Evolutionary conservation across 1,140 invertebrate genomes (phyloP).

Genomic region (Temnothorax nylanderi): DNA sequence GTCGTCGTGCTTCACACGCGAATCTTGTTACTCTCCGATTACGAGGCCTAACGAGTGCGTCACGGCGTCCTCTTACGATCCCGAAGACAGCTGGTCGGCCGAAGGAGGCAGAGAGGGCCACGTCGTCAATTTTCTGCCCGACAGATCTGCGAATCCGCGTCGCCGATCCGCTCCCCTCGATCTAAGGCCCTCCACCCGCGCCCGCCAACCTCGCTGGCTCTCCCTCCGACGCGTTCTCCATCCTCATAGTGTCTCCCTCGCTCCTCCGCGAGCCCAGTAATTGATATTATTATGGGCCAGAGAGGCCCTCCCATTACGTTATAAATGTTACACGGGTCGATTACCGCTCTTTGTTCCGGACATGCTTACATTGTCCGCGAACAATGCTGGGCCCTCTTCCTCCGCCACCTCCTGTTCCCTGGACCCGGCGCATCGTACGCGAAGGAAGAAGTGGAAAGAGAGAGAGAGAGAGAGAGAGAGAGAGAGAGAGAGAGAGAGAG

Average conservation of each 20-base stretch:
- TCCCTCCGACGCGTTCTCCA: conserved; percentile 20
- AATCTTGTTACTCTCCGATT: conserved; percentile 62
- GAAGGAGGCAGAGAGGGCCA: conserved; percentile 52
- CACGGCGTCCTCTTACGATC: conserved; percentile 64
- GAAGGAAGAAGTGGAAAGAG: conserved; percentile 46
- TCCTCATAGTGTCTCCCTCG: conserved; percentile 45
- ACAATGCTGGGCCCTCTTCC: conserved; percentile 72
- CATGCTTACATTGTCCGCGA: conserved; percentile 76
- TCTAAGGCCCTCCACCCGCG: conserved; percentile 58
- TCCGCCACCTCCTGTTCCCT: conserved; percentile 62
- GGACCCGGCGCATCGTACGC: conserved; percentile 55
- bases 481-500: no score
- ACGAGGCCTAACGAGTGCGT: conserved; percentile 70
- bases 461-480: no score
- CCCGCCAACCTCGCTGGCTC: conserved; percentile 5
- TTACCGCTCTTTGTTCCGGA: conserved; percentile 78
- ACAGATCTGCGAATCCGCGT: conserved; percentile 79
- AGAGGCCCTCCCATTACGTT: conserved; percentile 79
- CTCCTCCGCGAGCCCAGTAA: conserved; percentile 68
- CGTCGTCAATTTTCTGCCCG: conserved; percentile 78
- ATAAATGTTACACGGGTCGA: conserved; percentile 81
- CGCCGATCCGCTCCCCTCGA: conserved; percentile 67
- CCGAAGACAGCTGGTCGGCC: conserved; percentile 75
- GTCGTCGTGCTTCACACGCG: conserved; percentile 46
- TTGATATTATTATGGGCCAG: conserved; percentile 80